Evolutionary conservation across 2,888 invertebrate genomes (phyloP), one percentile per base, ranked within the genome.

Genomic region (Nomada lathburiana): DNA sequence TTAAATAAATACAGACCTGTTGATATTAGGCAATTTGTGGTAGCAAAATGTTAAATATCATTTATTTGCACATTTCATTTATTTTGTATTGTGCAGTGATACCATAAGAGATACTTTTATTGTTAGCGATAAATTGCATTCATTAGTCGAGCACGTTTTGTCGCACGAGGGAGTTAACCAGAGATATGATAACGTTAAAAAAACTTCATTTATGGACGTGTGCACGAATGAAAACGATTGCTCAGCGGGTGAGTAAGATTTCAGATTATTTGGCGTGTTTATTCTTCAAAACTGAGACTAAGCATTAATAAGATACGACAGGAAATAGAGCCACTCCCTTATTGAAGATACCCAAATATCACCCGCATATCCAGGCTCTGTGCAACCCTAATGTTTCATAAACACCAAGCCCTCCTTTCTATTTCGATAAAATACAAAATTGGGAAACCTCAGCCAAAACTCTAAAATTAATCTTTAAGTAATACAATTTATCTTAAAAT

Each of bases 221-320:
- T 53, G 52, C 20, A 52, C 20, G 10, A 47, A 64, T 16, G 60
- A 72, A 82, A 75, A 65, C 52, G 68, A 78, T 75, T 83, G 77
- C 74, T 82, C 75, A 83, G 60, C 68, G 44, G 11, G 20, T 78
- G 82, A 77, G 68, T 82, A 82, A 82, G 71, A 65, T 82, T 68
- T 59, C 72, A 71, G 83, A 75, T 78, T 82, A 77, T 78, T 82
- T 13, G 52, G 44, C 29, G 42, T 52, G 60, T 82, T 82, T 78
- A 42, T 74, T 63, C 63, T 60, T 71, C 44, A 55, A 82, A 71
- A 7, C 36, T 18, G n/a, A 63, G 64, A 68, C n/a, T 47, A 36
- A 11, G 11, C 62, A 57, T 64, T 63, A n/a, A 63, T 29, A 26
- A 10, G 71, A 47, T 52, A 59, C 47, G 29, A 73, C 36, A 59